phyloP scores from a whole-genome alignment of 2,888 invertebrate species.

The Drosophila flavopinicola region DNA sequence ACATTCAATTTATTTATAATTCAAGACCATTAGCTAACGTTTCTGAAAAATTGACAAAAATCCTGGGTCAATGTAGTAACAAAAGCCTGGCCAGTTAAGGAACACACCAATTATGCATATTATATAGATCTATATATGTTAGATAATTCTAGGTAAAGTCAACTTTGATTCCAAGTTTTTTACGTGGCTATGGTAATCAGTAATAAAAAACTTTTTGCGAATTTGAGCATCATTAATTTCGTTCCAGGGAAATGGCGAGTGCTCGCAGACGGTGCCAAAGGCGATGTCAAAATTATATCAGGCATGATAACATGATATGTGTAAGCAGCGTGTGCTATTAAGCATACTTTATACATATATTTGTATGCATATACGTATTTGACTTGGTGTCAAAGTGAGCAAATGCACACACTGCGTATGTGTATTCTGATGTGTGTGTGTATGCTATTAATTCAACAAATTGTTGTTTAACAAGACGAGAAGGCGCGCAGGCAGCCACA shows the following conservation, averaged over 20 bases:
- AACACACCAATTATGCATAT: conserved; percentile 4
- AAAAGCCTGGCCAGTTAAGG: background rate
- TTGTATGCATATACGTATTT: conserved; percentile 51
- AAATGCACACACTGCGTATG: conserved; percentile 33
- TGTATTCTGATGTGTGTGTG: conserved; percentile 36
- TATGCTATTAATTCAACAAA: conserved; percentile 78
- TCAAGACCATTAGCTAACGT: background rate
- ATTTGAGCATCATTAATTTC: conserved; percentile 56
- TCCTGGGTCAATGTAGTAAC: too few relatives aligned
- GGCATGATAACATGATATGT: conserved; percentile 43
- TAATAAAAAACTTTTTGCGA: conserved; percentile 55
- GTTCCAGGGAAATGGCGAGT: conserved; percentile 33
- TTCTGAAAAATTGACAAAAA: too few relatives aligned
- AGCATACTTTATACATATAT: conserved; percentile 25
- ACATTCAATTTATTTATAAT: too few relatives aligned
- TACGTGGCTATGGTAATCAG: conserved; percentile 46
- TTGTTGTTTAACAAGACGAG: conserved; percentile 77
- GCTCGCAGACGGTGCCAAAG: conserved; percentile 24
- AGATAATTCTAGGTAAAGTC: conserved; percentile 31
- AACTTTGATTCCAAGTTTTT: conserved; percentile 21
- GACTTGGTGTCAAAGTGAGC: conserved; percentile 78
- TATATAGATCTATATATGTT: conserved; percentile 12
- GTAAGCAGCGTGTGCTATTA: conserved; percentile 43
- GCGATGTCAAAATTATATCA: conserved; percentile 60
- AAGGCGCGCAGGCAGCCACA: conserved; percentile 59